Percentiles rank a stretch among this genome's conserved stretches.
Evolutionary conservation across 2,797 vertebrate species (phyloP).

Genomic region (Hoplostethus atlanticus): DNA sequence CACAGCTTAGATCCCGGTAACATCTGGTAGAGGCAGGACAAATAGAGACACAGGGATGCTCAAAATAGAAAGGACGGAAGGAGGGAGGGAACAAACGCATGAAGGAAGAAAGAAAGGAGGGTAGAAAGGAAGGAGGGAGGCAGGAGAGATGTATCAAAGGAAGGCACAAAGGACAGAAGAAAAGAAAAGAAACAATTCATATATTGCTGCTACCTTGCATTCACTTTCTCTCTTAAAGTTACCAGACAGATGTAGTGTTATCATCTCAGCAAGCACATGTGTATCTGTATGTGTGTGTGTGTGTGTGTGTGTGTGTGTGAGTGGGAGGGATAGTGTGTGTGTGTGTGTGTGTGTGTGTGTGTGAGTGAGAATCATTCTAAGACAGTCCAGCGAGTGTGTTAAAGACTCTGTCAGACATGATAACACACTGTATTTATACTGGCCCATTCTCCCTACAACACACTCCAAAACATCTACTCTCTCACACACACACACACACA

Average conservation of each 20-base stretch:
- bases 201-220: slow-evolving; percentile 40
- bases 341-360: slow-evolving; percentile 14
- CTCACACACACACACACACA: slow-evolving; percentile 16
- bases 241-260: slow-evolving; percentile 54
- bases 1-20: slow-evolving; percentile 56
- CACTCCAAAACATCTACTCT: slow-evolving; percentile 30
- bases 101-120: slow-evolving; percentile 9
- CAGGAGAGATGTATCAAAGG: not conserved
- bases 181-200: slow-evolving; percentile 52
- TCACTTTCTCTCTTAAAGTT: slow-evolving; percentile 41
- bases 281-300: slow-evolving; percentile 16
- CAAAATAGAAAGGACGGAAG: slow-evolving; percentile 16
- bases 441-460: slow-evolving; percentile 35
- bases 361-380: slow-evolving; percentile 23
- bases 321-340: slow-evolving; percentile 19
- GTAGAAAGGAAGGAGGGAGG: slow-evolving; percentile 28
- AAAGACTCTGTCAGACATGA: slow-evolving; percentile 36
- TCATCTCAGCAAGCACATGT: slow-evolving; percentile 36
- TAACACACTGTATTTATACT: slow-evolving; percentile 40
- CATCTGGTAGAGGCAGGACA: slow-evolving; percentile 52
- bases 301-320: slow-evolving; percentile 5
- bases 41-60: slow-evolving; percentile 33
- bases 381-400: slow-evolving; percentile 19
- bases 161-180: not conserved
- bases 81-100: slow-evolving; percentile 8